Base-by-base conservation (phyloP, 2,888 invertebrate species). In the Apoda limacodes region DNA sequence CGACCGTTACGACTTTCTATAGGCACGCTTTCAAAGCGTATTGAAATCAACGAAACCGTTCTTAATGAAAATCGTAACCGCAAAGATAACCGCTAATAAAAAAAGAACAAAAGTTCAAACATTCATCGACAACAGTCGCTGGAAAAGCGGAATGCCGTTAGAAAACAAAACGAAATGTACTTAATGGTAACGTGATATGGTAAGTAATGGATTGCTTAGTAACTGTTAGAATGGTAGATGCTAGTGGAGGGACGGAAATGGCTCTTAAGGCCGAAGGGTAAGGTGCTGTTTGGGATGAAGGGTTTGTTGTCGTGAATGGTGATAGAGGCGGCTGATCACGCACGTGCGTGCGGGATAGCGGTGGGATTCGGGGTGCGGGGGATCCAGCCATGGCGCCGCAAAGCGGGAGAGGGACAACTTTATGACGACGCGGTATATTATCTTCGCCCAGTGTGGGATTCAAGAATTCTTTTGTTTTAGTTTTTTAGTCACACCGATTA, bases 41-140 rank as follows among this genome's bases (percentile, higher is more conserved):
- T 40, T 33, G 44, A 50, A 45, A 47, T 42, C 47, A 39, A 46
- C 50, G 48, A 48, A 55, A 48, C 47, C 35, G 36, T 42, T 43
- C 49, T 59, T 55, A 59, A 62, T 65, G 62, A 67, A 63, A 63
- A 62, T 55, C 48, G 49, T 60, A 61, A 50, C 51, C 48, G 50
- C 58, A 46, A 61, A 61, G 60, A 63, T 63, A 68, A 69, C 69
- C 62, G 67, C 66, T 70, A 71, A 70, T 74, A 61, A 65, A 67
- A 74, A 68, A 72, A 68, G 64, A 63, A 59, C 67, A 64, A 75
- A 71, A 76, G 75, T 75, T 76, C 71, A 74, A 72, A 65, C 66
- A 63, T 61, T 60, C 60, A 61, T 65, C 67, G 59, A 59, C 60
- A 56, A 62, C 57, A 54, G 63, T 66, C 66, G 61, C 59, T 59